These are phyloP conservation scores for Cyanoderma ruficeps DNA, from an alignment of 2,113 vertebrate genomes.

Conservation along the genomic window DNA sequence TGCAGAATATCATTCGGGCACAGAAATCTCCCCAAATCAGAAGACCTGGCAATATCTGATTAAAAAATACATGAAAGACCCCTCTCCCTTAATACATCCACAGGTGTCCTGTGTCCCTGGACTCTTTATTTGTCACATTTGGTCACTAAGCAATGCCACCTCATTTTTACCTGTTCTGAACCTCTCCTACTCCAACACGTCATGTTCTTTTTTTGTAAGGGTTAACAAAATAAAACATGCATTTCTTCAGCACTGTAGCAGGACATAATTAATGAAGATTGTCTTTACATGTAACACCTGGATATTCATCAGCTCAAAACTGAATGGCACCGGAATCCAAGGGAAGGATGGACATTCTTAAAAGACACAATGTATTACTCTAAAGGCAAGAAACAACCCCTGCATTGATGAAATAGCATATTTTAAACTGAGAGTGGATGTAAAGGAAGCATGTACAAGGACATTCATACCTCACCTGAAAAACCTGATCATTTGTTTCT, in stretches of 20 bases:
- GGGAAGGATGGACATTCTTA: background rate
- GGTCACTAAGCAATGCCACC: background rate
- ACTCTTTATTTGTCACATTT: background rate
- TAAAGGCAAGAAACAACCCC: background rate
- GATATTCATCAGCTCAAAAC: background rate
- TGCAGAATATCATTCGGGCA: background rate
- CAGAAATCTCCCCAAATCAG: background rate
- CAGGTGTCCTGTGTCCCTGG: background rate
- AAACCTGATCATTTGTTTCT: background rate
- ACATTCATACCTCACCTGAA: constrained; percentile 53
- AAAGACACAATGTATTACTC: background rate
- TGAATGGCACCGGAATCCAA: background rate
- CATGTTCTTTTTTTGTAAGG: background rate
- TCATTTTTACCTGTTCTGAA: background rate
- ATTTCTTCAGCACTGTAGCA: background rate
- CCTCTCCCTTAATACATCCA: background rate
- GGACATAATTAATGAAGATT: background rate
- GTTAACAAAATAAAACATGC: background rate
- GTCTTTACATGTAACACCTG: background rate
- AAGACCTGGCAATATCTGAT: background rate
- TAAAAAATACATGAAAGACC: background rate
- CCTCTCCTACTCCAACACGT: background rate
- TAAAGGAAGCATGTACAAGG: background rate
- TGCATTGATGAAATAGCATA: background rate
- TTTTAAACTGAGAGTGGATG: background rate